Conservation (phyloP, 2,797 vertebrate genomes). For the Brachymystax lenok region DNA sequence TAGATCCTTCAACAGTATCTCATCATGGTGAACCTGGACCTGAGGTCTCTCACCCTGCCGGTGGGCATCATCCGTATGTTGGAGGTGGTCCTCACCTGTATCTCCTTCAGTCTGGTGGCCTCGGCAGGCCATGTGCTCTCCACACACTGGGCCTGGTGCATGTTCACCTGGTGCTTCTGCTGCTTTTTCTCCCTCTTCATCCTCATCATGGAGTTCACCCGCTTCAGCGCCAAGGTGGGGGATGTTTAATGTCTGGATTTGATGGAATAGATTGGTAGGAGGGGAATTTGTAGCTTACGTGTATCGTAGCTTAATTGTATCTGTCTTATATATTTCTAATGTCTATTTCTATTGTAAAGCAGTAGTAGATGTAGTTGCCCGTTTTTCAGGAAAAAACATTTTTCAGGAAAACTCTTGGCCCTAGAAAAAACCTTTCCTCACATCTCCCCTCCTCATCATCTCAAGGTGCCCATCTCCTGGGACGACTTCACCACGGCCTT, state of each 20-base stretch:
- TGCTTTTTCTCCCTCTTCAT: conserved; percentile 78
- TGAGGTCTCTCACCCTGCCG: conserved; percentile 58
- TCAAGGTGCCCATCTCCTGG: conserved; percentile 81
- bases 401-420: no score
- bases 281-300: not conserved
- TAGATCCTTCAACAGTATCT: not conserved
- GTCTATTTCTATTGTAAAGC: no score
- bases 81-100: conserved; percentile 73
- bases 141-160: conserved; percentile 83
- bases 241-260: not conserved
- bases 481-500: conserved; percentile 85
- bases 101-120: conserved; percentile 80
- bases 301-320: not conserved
- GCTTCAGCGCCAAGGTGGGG: conserved; percentile 50
- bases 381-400: no score
- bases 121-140: accelerated
- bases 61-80: conserved; percentile 75
- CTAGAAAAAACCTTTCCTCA: no score
- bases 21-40: conserved; percentile 56
- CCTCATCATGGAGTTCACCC: conserved; percentile 80
- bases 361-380: no score
- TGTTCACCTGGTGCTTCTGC: conserved; percentile 90
- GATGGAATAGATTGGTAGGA: not conserved
- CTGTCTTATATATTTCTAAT: no score
- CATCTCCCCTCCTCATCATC: not conserved